A percentile compares a stretch with the other conserved stretches of the same genome.
Conservation (phyloP, 2,888 invertebrate genomes). For the Callyntrura sp. region DNA sequence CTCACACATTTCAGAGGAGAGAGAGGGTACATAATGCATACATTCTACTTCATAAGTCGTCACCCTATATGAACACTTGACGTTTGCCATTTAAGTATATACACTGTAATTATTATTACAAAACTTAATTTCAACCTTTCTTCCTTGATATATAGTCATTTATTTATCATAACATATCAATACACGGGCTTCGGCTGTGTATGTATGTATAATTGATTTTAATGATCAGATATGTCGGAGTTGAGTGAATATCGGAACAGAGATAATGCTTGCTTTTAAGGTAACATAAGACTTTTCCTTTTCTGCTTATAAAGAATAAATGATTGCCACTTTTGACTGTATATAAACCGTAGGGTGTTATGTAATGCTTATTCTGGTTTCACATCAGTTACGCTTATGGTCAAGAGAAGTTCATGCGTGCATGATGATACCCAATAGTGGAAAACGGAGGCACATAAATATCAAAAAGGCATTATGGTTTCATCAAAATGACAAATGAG, state of each 20-base stretch:
- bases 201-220: slow-evolving; percentile 42
- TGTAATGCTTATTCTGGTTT: too few relatives aligned
- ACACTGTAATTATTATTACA: neutral
- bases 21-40: neutral
- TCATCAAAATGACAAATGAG: too few relatives aligned
- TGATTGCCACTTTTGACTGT: too few relatives aligned
- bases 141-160: neutral
- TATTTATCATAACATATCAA: too few relatives aligned
- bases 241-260: slow-evolving; percentile 3
- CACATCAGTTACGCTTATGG: too few relatives aligned
- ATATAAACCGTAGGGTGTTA: too few relatives aligned
- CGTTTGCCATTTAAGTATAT: neutral
- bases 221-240: neutral
- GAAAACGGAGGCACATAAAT: too few relatives aligned
- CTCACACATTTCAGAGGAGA: neutral
- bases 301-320: too few relatives aligned
- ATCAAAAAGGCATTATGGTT: too few relatives aligned
- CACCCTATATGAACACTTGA: neutral
- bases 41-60: neutral
- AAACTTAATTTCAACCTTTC: neutral
- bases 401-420: too few relatives aligned
- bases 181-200: neutral
- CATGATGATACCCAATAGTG: too few relatives aligned
- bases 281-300: too few relatives aligned
- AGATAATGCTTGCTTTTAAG: neutral